Evolutionary conservation across 92 coral and sea anemone genomes (phyloP), one percentile per base, ranked within the genome.

Genomic region (Phenganax stokvisi): DNA sequence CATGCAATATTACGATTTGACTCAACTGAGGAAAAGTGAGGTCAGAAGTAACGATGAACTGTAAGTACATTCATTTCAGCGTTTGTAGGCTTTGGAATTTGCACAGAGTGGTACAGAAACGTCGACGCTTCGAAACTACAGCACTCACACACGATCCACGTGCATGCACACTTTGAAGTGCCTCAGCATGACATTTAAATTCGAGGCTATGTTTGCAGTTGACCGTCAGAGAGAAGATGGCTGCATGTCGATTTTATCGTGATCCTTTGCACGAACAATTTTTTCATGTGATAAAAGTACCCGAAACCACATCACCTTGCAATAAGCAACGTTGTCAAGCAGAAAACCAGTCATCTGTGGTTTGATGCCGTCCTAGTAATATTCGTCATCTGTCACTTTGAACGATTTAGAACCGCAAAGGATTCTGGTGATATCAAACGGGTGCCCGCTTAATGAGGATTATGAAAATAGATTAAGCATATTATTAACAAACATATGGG

Each of bases 41-140:
- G 79, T 94, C 30, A 85, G 98, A 55, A 85, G 97, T 87, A 94
- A 91, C 73, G 98, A 94, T 76, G 98, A 94, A 64, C 83, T 94
- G 98, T 94, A 89, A 94, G 98, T 81, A 85, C 12, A 67, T 7
- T 12, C 25, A 61, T 17, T 61, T 61, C n/a, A 61, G 0, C 13
- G 67, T 61, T 61, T 28, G 25, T 17, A 15, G 5, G 11, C 67
- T 7, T 7, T 61, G 67, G 27, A 13, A 12, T 7, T 17, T 61
- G 67, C 6, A 61, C n/a, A 5, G 25, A 17, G 25, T 7, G 25
- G 11, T 0, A 61, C 25, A 20, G 65, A 59, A 37, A 37, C 5
- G 47, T 5, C 47, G 47, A 37, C 47, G 47, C 47, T 37, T 37
- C 47, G 47, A 37, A 37, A 37, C 3, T 37, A 37, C 47, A 37